Base-by-base conservation (phyloP, 2,797 vertebrate genomes). In the Menidia menidia region DNA sequence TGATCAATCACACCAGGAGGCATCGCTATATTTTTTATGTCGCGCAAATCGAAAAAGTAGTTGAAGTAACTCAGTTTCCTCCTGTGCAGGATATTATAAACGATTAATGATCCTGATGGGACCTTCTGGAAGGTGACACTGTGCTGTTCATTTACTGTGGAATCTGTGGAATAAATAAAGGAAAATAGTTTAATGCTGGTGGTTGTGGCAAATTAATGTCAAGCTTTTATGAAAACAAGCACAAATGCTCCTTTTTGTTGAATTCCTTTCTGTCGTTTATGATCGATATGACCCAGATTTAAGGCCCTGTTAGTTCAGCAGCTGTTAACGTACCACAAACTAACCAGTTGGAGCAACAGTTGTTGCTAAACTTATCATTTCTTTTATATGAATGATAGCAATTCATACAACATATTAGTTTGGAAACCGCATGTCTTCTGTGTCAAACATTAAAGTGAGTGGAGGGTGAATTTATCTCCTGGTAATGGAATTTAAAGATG, bases 1-100 rank as follows among this genome's bases (percentile, higher is more conserved):
- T 82, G 89, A 91, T 90, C 90, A 83, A 86, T 91, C 86, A 87
- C 66, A 67, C 14, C 64, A 15, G 25, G 30, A 71, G 44, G 33
- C 39, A 15, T 48, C 66, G 72, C 69, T 32, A 11, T 4, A 64
- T 59, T 18, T 48, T 55, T 70, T 53, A 14, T 42, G 35, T n/a
- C 9, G 39, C 9, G 56, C 42, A 41, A 53, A 62, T 62, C 44
- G 31, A 41, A 33, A 47, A 71, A 71, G 55, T 35, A 51, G 52
- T 56, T 76, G 13, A 75, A 73, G 61, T 47, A 57, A 60, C 30
- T 54, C 35, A 4, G 59, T 8, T 15, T 62, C 11, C 19, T 43
- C 51, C 55, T 70, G 32, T 39, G 47, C 55, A 1, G 43, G 45
- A 56, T 16, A 7, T 39, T 39, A 39, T 35, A 2, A 4, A 60